Evolutionary conservation across 2,113 vertebrate genomes (phyloP).

Genomic region (Gallinago undulata): DNA sequence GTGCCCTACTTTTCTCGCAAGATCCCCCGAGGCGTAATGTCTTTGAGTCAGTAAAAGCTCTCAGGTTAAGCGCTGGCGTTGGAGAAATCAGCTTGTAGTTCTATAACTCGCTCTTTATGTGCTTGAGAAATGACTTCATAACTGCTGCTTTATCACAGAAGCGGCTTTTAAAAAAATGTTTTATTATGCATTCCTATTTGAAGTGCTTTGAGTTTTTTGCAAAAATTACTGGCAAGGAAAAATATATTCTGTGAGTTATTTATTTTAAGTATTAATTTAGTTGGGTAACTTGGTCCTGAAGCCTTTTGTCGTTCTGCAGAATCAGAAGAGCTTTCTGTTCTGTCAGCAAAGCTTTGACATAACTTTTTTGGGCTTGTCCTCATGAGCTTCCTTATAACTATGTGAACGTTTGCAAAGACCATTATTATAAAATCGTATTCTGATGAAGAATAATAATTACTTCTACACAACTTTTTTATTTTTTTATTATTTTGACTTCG

Average conservation of each 20-base stretch:
- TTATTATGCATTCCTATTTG: neutral
- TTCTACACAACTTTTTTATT: neutral
- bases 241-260: neutral
- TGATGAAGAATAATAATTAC: neutral
- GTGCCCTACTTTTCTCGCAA: neutral
- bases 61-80: neutral
- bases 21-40: neutral
- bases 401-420: neutral
- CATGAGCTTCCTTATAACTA: neutral
- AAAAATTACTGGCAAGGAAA: neutral
- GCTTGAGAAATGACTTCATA: neutral
- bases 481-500: neutral
- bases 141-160: neutral
- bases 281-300: neutral
- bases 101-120: neutral
- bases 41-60: slow-evolving; percentile 19
- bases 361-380: neutral
- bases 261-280: neutral
- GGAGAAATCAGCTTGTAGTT: neutral
- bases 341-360: neutral
- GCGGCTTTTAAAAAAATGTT: neutral
- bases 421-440: neutral
- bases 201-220: neutral
- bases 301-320: neutral
- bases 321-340: neutral